phyloP scores from a whole-genome alignment of 2,113 vertebrate species.

The Tylochromis polylepis region DNA sequence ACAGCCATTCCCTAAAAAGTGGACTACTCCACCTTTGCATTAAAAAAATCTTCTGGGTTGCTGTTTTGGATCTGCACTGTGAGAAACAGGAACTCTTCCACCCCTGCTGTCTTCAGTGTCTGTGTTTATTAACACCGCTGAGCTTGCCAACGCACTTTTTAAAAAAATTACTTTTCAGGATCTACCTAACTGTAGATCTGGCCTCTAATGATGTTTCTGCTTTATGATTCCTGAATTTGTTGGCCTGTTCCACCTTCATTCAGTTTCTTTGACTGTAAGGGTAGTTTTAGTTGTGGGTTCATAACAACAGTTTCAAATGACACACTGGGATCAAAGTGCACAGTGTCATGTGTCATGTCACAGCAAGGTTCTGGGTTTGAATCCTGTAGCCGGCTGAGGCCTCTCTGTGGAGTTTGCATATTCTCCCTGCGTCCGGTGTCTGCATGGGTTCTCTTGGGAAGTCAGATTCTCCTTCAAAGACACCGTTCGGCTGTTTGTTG shows the following conservation, averaged over 20 bases:
- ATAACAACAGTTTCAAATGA: not conserved
- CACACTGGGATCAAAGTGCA: rapidly evolving
- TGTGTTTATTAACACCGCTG: not conserved
- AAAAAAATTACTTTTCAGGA: not conserved
- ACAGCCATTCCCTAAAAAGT: rapidly evolving
- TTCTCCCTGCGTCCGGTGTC: not conserved
- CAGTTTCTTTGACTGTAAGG: not conserved
- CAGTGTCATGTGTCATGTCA: not conserved
- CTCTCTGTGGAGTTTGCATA: not conserved
- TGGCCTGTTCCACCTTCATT: not conserved
- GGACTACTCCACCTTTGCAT: not conserved
- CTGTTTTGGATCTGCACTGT: not conserved
- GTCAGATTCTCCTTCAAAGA: rapidly evolving
- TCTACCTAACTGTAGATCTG: not conserved
- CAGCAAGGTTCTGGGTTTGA: too few species aligned
- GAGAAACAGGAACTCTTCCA: not conserved
- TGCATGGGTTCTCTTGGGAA: not conserved
- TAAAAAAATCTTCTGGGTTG: not conserved
- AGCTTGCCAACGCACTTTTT: not conserved
- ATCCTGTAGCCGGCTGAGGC: too few species aligned
- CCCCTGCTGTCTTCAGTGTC: not conserved
- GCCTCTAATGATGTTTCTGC: not conserved
- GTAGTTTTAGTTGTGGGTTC: not conserved
- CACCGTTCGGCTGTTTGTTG: rapidly evolving
- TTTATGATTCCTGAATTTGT: too few species aligned